Evolutionary conservation across 2,888 invertebrate genomes (phyloP).

Genomic region (Patella depressa): DNA sequence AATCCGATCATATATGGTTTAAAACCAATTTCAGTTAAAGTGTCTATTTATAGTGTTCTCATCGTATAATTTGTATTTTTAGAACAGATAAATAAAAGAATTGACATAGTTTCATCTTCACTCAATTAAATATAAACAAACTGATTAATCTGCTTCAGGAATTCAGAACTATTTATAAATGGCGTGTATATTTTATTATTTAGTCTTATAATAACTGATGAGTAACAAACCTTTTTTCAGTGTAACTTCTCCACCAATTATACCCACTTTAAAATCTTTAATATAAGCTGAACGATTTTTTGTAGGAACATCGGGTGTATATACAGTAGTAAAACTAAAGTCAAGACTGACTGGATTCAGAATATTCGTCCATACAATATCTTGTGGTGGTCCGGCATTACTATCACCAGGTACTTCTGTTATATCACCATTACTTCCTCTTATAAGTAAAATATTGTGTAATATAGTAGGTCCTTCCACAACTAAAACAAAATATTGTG

Average conservation of each 20-base stretch:
- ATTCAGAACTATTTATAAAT: too few species aligned
- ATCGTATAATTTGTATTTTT: too few species aligned
- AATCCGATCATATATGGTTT: too few species aligned
- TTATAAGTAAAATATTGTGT: slow-evolving; percentile 1
- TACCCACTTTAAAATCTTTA: slow-evolving; percentile 16
- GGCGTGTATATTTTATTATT: too few species aligned
- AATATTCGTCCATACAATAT: slow-evolving; percentile 16
- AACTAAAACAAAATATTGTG: neutral
- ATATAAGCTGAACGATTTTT: slow-evolving; percentile 13
- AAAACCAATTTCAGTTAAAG: too few species aligned
- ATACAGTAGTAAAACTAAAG: neutral
- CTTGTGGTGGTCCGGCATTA: slow-evolving; percentile 1
- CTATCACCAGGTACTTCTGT: neutral
- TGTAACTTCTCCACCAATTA: neutral
- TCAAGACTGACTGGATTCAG: neutral
- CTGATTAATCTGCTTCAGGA: too few species aligned
- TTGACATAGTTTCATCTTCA: too few species aligned
- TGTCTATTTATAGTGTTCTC: too few species aligned
- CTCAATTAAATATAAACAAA: too few species aligned
- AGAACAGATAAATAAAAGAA: too few species aligned
- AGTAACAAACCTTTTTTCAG: too few species aligned
- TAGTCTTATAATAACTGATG: too few species aligned
- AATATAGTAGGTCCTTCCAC: slow-evolving; percentile 1
- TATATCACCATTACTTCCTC: neutral
- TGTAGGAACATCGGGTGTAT: neutral